A percentile compares a stretch with the other conserved stretches of the same genome.
Conservation (phyloP, 2,797 vertebrate species). For the Poeciliopsis gracilis region DNA sequence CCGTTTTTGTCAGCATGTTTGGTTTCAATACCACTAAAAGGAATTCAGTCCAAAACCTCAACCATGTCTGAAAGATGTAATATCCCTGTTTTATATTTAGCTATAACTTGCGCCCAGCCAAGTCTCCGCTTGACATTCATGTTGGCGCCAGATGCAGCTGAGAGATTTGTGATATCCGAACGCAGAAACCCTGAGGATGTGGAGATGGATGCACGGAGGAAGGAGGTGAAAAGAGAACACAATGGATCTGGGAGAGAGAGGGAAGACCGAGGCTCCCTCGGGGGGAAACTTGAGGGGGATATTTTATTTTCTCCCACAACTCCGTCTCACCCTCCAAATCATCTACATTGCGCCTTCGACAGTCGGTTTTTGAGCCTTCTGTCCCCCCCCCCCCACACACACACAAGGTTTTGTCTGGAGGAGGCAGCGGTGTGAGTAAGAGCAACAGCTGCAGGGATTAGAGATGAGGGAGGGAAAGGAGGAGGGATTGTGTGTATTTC, state of each 20-base stretch:
- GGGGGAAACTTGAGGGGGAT: constrained; percentile 51
- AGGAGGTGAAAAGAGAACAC: constrained; percentile 71
- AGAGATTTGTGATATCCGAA: constrained; percentile 72
- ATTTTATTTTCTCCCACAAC: constrained; percentile 41
- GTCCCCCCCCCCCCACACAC: constrained; percentile 30
- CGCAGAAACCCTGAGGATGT: constrained; percentile 56
- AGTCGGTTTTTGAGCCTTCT: constrained; percentile 10
- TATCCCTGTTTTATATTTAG: constrained; percentile 60
- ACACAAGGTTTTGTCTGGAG: constrained; percentile 59
- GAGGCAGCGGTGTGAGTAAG: constrained; percentile 62
- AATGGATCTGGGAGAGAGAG: constrained; percentile 68
- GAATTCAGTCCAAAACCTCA: constrained; percentile 36
- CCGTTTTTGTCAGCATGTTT: constrained; percentile 32
- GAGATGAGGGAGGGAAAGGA: constrained; percentile 53
- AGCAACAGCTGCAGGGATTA: constrained; percentile 79
- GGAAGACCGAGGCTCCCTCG: constrained; percentile 55
- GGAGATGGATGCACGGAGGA: constrained; percentile 70
- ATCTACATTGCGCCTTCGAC: constrained; percentile 43
- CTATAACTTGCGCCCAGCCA: constrained; percentile 34
- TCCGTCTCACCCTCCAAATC: constrained; percentile 45
- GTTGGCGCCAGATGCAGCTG: constrained; percentile 66
- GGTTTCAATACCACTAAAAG: constrained; percentile 19
- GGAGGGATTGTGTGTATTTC: constrained; percentile 32
- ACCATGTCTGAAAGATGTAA: constrained; percentile 24
- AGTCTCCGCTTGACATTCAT: constrained; percentile 36